phyloP scores from a whole-genome alignment of 2,113 vertebrate species.

The Ammodytes dubius region DNA sequence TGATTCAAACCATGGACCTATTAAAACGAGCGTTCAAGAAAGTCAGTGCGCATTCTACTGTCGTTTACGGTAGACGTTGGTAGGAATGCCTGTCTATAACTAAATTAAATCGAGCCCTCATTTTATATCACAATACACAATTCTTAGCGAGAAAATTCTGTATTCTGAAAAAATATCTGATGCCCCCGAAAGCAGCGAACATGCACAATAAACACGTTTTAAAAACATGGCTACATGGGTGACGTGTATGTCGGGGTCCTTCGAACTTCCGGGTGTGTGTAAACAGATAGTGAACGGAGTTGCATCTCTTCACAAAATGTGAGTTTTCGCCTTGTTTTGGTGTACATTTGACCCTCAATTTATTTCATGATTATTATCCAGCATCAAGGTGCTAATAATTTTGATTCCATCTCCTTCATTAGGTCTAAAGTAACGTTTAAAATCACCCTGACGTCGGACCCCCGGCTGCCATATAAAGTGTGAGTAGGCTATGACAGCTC shows the following conservation, averaged over 20 bases:
- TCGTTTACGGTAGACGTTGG: slow-evolving; percentile 39
- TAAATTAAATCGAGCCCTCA: not conserved
- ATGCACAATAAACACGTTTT: not conserved
- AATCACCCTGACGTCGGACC: slow-evolving; percentile 88
- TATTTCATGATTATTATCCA: rapidly evolving
- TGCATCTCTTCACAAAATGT: slow-evolving; percentile 72
- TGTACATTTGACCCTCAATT: rapidly evolving
- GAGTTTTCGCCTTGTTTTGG: slow-evolving; percentile 39
- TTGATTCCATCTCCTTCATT: slow-evolving; percentile 1
- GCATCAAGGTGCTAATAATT: not conserved
- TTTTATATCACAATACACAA: rapidly evolving
- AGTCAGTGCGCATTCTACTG: not conserved
- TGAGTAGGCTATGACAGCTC: slow-evolving; percentile 78
- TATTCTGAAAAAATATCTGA: rapidly evolving
- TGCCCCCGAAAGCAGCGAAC: rapidly evolving
- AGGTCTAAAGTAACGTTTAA: slow-evolving; percentile 90
- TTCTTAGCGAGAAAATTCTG: rapidly evolving
- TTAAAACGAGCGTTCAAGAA: not conserved
- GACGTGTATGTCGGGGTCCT: slow-evolving; percentile 84
- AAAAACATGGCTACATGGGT: slow-evolving; percentile 38
- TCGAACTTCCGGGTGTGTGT: slow-evolving; percentile 78
- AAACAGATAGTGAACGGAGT: slow-evolving; percentile 56
- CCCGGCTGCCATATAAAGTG: slow-evolving; percentile 88
- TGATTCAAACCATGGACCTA: not conserved
- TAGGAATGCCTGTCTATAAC: slow-evolving; percentile 56